Evolutionary conservation across 2,797 vertebrate species (phyloP).

Genomic region (Macropodus opercularis): DNA sequence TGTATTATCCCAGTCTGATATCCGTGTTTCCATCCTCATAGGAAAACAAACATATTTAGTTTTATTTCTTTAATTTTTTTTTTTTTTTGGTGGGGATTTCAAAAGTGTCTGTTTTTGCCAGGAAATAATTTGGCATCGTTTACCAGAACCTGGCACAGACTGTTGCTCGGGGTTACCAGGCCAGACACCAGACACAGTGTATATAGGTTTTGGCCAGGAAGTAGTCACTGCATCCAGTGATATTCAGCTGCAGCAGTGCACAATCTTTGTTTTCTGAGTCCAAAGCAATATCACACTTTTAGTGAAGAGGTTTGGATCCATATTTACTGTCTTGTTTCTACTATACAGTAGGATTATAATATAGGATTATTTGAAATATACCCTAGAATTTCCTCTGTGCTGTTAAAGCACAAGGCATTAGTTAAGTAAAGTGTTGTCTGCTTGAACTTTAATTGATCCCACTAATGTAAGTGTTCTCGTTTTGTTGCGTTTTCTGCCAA

Average conservation of each 20-base stretch:
- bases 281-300: too few relatives aligned
- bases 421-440: constrained; percentile 43
- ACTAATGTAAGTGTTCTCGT: constrained; percentile 43
- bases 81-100: constrained; percentile 38
- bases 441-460: constrained; percentile 53
- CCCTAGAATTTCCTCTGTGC: constrained; percentile 22
- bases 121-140: constrained; percentile 49
- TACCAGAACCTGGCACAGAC: constrained; percentile 51
- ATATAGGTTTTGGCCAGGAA: constrained; percentile 48
- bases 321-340: neutral
- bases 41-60: constrained; percentile 40
- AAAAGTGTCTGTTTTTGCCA: constrained; percentile 53
- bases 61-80: too few relatives aligned
- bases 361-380: constrained; percentile 6
- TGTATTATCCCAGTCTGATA: constrained; percentile 38
- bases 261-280: constrained; percentile 13
- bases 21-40: constrained; percentile 42
- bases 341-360: too few relatives aligned
- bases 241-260: constrained; percentile 15
- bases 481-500: constrained; percentile 54
- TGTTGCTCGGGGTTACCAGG: constrained; percentile 51
- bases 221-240: constrained; percentile 13
- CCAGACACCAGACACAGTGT: constrained; percentile 52
- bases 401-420: constrained; percentile 33
- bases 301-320: neutral